A percentile compares a stretch with the other conserved stretches of the same genome.
These are phyloP conservation scores for Galendromus occidentalis DNA, from an alignment of 1,140 invertebrate species.

Conservation along the genomic window DNA sequence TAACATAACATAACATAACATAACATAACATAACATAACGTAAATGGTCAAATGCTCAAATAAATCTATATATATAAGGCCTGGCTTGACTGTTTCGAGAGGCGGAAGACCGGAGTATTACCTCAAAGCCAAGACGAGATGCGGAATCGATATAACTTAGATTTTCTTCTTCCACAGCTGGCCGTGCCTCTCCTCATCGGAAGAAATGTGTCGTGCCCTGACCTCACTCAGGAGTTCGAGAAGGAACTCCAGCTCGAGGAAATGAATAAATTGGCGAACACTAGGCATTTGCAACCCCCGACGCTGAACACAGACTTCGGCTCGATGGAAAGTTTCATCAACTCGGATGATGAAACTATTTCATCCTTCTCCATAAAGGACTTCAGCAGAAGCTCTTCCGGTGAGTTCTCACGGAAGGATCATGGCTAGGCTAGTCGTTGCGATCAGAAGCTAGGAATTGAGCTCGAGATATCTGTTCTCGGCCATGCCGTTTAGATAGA, in stretches of 20 bases:
- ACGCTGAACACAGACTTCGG: not conserved
- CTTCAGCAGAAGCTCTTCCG: not conserved
- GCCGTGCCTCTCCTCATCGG: not conserved
- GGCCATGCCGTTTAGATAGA: no score
- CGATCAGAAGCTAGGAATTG: no score
- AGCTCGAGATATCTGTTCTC: no score
- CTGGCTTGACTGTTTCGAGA: no score
- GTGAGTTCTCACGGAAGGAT: not conserved
- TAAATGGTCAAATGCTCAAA: no score
- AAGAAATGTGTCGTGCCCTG: constrained; percentile 5
- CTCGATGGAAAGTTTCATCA: not conserved
- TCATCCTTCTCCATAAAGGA: not conserved
- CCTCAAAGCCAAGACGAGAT: no score
- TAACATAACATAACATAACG: no score
- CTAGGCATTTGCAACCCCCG: not conserved
- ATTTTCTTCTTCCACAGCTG: not conserved
- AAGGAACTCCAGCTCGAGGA: not conserved
- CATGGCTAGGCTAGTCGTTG: no score
- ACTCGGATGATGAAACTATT: not conserved
- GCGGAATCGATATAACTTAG: not conserved
- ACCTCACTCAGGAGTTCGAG: not conserved
- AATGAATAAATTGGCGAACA: not conserved
- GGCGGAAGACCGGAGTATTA: no score
- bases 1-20: no score
- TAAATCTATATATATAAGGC: no score